Base-by-base conservation (phyloP, 2,113 vertebrate species). In the Rhea pennata region DNA sequence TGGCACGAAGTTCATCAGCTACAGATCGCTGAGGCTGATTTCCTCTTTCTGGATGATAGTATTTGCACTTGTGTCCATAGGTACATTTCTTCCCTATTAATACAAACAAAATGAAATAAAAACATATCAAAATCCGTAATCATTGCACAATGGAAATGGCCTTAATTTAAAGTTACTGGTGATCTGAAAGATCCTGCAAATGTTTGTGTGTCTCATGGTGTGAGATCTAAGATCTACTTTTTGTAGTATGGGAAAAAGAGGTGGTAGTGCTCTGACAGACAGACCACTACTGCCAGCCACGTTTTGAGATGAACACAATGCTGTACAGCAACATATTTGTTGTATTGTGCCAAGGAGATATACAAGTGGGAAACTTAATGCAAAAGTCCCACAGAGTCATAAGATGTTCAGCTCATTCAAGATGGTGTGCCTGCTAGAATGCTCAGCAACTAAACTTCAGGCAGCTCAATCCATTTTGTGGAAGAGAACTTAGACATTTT, bases 21-120 rank as follows among this genome's bases (percentile, higher is more conserved):
- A 99, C 99, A 0, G 99, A 99, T 4, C 99, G 98, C 98, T 99
- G 99, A n/a, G 99, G 99, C 95, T 99, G 99, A 46, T 98, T 99
- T 64, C 99, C 99, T 97, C 99, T 98, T 88, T 99, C 99, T 0
- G 99, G 99, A 82, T 99, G 99, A 88, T 99, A 99, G 84, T 99
- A 99, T 95, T 99, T 99, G 98, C 99, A 99, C 97, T 99, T 99
- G 98, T 99, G 99, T 71, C 99, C 99, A 14, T 99, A 99, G 84
- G 99, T 99, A 95, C 99, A 99, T 98, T 99, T 99, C 98, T 99
- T 99, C 71, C 99, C 99, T 99, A 92, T 58, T 81, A 84, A 96
- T 61, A 95, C 42, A 36, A 87, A 92, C 27, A 77, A 2, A 64
- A 75, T 61, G 53, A 92, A 84, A 80, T 64, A 16, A 88, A 11